Evolutionary conservation across 1,140 invertebrate genomes (phyloP).

Genomic region (Drosophila cardini): DNA sequence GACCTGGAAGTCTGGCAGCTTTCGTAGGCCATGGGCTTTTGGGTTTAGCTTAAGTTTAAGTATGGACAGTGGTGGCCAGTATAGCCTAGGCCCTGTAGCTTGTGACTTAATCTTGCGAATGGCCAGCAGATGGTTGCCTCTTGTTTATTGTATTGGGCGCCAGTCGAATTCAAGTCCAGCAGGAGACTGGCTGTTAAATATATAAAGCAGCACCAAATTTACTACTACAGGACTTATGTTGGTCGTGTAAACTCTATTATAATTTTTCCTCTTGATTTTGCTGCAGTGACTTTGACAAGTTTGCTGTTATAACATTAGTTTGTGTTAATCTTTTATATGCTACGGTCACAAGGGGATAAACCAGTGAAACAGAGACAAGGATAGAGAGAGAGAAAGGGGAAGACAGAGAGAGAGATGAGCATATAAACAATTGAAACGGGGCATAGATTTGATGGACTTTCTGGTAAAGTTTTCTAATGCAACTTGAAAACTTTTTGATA

Average conservation of each 20-base stretch:
- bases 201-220: too few species aligned
- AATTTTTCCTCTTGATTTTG: background rate
- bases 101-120: slow-evolving; percentile 52
- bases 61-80: background rate
- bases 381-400: background rate
- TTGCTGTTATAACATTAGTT: slow-evolving; percentile 69
- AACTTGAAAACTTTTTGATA: slow-evolving; percentile 81
- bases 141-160: slow-evolving; percentile 60
- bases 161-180: slow-evolving; percentile 5
- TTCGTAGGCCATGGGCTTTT: slow-evolving; percentile 24
- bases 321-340: slow-evolving; percentile 74
- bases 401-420: background rate
- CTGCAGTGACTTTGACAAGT: slow-evolving; percentile 77
- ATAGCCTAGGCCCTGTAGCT: slow-evolving; percentile 17
- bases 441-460: slow-evolving; percentile 63
- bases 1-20: slow-evolving; percentile 4
- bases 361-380: background rate
- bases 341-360: slow-evolving; percentile 58
- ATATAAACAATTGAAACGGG: slow-evolving; percentile 45
- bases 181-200: too few species aligned
- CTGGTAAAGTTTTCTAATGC: slow-evolving; percentile 63
- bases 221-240: too few species aligned
- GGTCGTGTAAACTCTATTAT: too few species aligned
- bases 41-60: too few species aligned
- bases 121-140: slow-evolving; percentile 30